Base-by-base conservation (phyloP, 2,113 vertebrate species). In the Phrynosoma platyrhinos region DNA sequence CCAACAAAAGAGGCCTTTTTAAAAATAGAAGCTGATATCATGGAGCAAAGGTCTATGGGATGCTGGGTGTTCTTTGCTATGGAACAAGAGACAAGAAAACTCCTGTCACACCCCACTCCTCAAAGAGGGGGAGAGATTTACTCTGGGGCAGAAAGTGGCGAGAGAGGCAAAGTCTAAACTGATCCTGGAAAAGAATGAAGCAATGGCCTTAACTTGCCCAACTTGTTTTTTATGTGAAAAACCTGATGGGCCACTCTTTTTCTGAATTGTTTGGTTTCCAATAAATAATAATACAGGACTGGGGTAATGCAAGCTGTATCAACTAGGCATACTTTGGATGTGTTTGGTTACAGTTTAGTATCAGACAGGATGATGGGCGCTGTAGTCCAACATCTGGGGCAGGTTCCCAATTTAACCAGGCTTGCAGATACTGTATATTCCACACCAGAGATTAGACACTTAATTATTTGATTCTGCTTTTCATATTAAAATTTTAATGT, bases 21-120 rank as follows among this genome's bases (percentile, higher is more conserved):
- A 20, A 79, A 18, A 0, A 40, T 13, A 27, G 30, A n/a, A 52
- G 53, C 4, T 69, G 64, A 20, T 23, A 20, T 47, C 27, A 0
- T 1, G 0, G 21, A 40, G 27, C 13, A 80, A 85, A 3, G 0
- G 0, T 1, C 69, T 30, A 66, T 30, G 0, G 30, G 23, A 40
- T 75, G 16, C 10, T 23, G 88, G 36, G 64, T 78, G 4, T 30
- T 62, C 58, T 14, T 30, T 82, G 47, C 47, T 47, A 47, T 47
- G 47, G 47, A 80, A n/a, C 79, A 80, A 80, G 27, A 32, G 32
- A 82, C 23, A 25, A 40, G 64, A 66, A 36, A 66, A 14, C 3
- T 32, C 32, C 40, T 58, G 36, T 2, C 32, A 66, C 23, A 25
- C 47, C 77, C 25, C 25, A 53, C 25, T 42, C 47, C 76, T 10